Conservation (phyloP, 1,140 invertebrate species). For the Brachionus paranguensis region DNA sequence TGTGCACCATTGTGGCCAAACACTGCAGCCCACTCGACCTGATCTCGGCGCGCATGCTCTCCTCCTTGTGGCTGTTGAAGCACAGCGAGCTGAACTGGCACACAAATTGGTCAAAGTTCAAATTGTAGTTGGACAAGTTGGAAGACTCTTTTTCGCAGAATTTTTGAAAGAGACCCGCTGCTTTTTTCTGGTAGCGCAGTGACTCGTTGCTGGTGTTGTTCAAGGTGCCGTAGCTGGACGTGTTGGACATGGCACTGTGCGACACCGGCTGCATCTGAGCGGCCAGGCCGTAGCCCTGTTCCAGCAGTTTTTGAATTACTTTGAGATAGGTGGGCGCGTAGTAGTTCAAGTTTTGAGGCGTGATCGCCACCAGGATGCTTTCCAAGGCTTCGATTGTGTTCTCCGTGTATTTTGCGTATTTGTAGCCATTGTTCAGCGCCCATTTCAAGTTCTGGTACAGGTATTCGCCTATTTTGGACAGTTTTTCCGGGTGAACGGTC, state of each 20-base stretch:
- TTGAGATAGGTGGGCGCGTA: constrained; percentile 22
- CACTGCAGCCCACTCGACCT: constrained; percentile 23
- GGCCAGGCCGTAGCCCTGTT: background rate
- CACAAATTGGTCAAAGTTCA: constrained; percentile 35
- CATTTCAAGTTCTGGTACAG: constrained; percentile 37
- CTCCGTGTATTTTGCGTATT: background rate
- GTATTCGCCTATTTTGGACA: constrained; percentile 39
- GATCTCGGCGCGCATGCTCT: background rate
- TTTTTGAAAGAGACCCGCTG: constrained; percentile 11
- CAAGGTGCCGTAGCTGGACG: background rate
- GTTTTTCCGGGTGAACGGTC: constrained; percentile 8
- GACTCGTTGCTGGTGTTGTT: background rate
- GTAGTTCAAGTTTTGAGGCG: constrained; percentile 17
- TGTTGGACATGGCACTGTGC: background rate
- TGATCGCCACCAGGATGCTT: constrained; percentile 19
- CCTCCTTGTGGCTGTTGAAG: constrained; percentile 15
- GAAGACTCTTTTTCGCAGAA: constrained; percentile 37
- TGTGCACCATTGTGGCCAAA: background rate
- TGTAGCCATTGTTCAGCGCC: background rate
- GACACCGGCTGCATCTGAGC: background rate
- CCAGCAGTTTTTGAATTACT: constrained; percentile 11
- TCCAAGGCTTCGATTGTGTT: constrained; percentile 24
- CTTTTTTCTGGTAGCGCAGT: constrained; percentile 4
- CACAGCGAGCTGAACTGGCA: constrained; percentile 33
- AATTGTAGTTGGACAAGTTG: constrained; percentile 13